Base-by-base conservation (phyloP, 2,113 vertebrate species). In the Eupsittula cactorum region DNA sequence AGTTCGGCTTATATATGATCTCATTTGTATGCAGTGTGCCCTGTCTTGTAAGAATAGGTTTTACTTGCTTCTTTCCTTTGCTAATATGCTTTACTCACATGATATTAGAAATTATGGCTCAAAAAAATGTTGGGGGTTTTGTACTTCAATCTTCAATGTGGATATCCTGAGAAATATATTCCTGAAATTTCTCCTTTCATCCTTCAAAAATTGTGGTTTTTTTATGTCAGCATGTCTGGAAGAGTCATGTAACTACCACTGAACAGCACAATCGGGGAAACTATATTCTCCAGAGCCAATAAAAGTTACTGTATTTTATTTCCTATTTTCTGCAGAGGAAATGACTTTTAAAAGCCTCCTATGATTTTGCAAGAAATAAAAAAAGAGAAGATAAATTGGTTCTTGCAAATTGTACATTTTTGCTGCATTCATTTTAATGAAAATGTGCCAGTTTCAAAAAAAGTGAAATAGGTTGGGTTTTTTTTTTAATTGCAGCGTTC, bases 261-360 rank as follows among this genome's bases (percentile, higher is more conserved):
- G 86, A 96, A 97, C 84, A 55, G 83, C 86, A 88, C 90, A 88
- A 11, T 37, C 0, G 2, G 82, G 88, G 52, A 90, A 94, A 85
- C 77, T 91, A 35, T 92, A 75, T 83, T 88, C 64, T 95, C 73
- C 64, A 93, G 76, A 81, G 83, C 86, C 80, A 96, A 75, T 94
- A 91, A 91, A 96, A 94, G 64, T 84, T 94, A 81, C 50, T 88
- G 42, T 59, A 63, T 92, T 94, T 92, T 96, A 95, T 95, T 94
- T 96, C 88, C 42, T 93, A 47, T 86, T 94, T 95, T 92, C 96
- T 94, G 37, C 3, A 2, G 42, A 93, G 55, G 71, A 94, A 95
- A 93, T 83, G 0, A 84, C 73, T 93, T 94, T 85, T 88, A 60
- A 92, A 95, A 94, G 68, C 79, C 80, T 93, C 88, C 64, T 81